Conservation (phyloP, 2,113 vertebrate species). For the Tragelaphus imberbis region DNA sequence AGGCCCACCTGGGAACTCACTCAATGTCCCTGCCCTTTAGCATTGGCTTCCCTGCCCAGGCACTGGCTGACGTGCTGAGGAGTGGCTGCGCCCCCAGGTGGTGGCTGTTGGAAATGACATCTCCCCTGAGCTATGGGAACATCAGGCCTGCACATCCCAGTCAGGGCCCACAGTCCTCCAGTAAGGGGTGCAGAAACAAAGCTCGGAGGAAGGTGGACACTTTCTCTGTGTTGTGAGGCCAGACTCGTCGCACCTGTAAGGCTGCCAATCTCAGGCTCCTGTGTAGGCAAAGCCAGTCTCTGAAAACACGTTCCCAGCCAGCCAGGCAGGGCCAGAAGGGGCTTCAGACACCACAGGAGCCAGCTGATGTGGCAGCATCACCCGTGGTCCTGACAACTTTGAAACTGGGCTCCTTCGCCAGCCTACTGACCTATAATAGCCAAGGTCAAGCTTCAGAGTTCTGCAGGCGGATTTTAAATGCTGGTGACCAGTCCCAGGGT, state of each 20-base stretch:
- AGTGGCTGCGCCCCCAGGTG: not conserved
- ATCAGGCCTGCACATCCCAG: no score
- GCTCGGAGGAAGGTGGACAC: not conserved
- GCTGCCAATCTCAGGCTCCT: not conserved
- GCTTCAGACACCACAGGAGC: not conserved
- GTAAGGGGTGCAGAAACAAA: not conserved
- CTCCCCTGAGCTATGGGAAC: not conserved
- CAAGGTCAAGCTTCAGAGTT: not conserved
- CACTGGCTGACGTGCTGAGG: accelerated
- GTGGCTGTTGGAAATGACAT: not conserved
- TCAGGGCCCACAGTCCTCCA: not conserved
- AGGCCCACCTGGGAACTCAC: not conserved
- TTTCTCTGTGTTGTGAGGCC: not conserved
- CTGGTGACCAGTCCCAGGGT: not conserved
- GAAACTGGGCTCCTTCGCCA: not conserved
- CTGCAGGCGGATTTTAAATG: not conserved
- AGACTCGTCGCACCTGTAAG: not conserved
- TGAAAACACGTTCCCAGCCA: not conserved
- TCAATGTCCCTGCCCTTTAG: not conserved
- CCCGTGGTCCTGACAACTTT: not conserved
- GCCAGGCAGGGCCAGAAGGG: not conserved
- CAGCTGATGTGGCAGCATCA: not conserved
- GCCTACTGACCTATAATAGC: not conserved
- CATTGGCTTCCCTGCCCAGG: no score
- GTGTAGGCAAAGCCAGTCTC: not conserved